phyloP scores from a whole-genome alignment of 2,888 invertebrate genomes.

The Aphidoletes aphidimyza region DNA sequence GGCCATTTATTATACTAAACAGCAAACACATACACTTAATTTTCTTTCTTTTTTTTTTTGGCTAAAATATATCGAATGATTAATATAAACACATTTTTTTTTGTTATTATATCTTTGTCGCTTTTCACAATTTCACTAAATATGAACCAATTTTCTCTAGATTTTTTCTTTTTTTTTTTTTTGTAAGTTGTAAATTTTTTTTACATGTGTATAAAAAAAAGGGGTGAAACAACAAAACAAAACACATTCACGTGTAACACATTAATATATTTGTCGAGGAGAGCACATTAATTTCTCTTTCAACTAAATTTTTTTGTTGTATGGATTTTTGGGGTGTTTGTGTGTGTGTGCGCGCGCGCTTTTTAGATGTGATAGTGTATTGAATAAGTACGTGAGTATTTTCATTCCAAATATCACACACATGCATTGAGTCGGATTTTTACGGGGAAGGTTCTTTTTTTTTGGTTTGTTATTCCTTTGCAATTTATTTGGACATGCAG shows the following conservation, averaged over 20 bases:
- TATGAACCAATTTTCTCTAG: conserved; percentile 32
- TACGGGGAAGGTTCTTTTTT: background rate
- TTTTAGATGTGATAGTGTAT: background rate
- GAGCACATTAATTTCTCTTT: conserved; percentile 46
- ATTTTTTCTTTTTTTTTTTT: background rate
- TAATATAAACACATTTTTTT: conserved; percentile 43
- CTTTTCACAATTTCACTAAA: conserved; percentile 45
- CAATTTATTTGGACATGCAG: conserved; percentile 51
- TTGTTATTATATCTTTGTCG: background rate
- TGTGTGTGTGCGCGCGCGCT: background rate
- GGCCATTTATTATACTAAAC: conserved; percentile 51
- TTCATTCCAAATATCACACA: background rate
- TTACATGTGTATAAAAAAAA: background rate
- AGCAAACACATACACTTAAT: conserved; percentile 40
- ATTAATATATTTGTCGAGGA: conserved; percentile 43
- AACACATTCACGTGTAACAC: conserved; percentile 51
- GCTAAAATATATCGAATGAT: conserved; percentile 42
- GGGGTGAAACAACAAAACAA: conserved; percentile 31
- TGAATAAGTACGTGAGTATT: no score
- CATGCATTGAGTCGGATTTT: background rate
- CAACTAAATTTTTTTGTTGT: background rate
- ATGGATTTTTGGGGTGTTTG: background rate
- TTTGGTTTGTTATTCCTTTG: background rate
- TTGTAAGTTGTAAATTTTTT: background rate
- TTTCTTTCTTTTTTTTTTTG: background rate